Percentiles rank a stretch among this genome's conserved stretches.
Conservation (phyloP, 2,113 vertebrate genomes). For the Zosterops hypoxanthus region DNA sequence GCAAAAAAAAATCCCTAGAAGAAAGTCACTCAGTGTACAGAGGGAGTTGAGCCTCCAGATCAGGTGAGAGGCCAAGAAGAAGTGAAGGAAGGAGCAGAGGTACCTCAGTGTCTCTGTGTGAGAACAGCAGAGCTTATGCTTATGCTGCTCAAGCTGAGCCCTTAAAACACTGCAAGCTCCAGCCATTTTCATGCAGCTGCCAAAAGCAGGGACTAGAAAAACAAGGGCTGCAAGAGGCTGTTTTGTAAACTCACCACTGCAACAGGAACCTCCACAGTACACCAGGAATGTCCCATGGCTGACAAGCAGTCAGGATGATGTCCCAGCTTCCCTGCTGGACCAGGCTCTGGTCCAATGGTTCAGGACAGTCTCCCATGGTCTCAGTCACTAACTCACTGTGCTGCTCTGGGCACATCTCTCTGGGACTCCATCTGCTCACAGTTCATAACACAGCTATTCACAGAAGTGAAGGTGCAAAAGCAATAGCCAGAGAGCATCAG, state of each 20-base stretch:
- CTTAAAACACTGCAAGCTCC: background rate
- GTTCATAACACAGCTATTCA: background rate
- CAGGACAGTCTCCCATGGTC: background rate
- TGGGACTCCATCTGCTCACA: background rate
- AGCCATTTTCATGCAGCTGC: background rate
- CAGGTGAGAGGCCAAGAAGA: background rate
- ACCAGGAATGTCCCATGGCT: background rate
- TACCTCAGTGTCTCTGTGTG: background rate
- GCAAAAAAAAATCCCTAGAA: background rate
- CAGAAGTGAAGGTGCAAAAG: background rate
- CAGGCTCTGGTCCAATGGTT: background rate
- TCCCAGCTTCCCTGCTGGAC: background rate
- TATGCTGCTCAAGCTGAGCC: background rate
- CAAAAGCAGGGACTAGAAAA: background rate
- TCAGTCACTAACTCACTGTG: background rate
- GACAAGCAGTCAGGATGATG: background rate
- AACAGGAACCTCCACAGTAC: background rate
- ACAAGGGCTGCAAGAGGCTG: background rate
- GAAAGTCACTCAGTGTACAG: background rate
- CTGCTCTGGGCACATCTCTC: background rate
- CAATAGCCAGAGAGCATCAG: background rate
- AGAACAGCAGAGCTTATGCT: background rate
- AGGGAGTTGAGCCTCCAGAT: background rate
- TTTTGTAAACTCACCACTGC: background rate
- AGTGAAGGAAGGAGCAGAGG: background rate